Evolutionary conservation across 2,888 invertebrate genomes (phyloP).

Genomic region (Caenorhabditis drosophilae): DNA sequence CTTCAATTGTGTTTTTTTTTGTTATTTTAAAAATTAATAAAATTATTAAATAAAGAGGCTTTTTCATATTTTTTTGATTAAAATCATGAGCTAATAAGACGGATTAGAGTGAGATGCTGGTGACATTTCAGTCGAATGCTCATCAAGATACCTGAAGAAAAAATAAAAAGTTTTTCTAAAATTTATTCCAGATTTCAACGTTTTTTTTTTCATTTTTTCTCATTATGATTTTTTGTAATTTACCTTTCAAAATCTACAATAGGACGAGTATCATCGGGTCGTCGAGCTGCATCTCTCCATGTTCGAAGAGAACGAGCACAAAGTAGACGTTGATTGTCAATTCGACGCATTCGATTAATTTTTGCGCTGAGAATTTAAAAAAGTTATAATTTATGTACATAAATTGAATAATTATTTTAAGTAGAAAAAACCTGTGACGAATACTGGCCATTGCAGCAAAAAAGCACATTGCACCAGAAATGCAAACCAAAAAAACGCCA

Average conservation of each 20-base stretch:
- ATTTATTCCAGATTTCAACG: not conserved
- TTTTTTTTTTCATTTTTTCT: not conserved
- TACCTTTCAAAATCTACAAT: slow-evolving; percentile 58
- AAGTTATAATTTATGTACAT: not conserved
- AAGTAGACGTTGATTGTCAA: slow-evolving; percentile 56
- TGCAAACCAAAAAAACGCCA: slow-evolving; percentile 49
- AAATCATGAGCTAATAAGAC: not conserved
- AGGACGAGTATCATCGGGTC: slow-evolving; percentile 48
- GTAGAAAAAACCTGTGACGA: slow-evolving; percentile 49
- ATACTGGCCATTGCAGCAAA: slow-evolving; percentile 48
- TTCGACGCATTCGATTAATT: slow-evolving; percentile 44
- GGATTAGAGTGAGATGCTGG: not conserved
- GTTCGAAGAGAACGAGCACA: slow-evolving; percentile 57
- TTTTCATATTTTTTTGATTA: not conserved
- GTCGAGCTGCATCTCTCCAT: slow-evolving; percentile 52
- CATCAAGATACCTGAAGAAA: slow-evolving; percentile 31
- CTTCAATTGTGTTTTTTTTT: too few relatives aligned
- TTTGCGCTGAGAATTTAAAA: slow-evolving; percentile 21
- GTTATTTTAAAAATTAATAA: too few relatives aligned
- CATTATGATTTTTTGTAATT: too few relatives aligned
- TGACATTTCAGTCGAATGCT: slow-evolving; percentile 19
- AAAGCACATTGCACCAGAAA: slow-evolving; percentile 46
- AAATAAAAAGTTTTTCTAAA: too few relatives aligned
- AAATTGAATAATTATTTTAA: not conserved
- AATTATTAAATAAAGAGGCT: too few relatives aligned